Evolutionary conservation across 2,888 invertebrate genomes (phyloP).

Genomic region (Barypeithes pellucidus): DNA sequence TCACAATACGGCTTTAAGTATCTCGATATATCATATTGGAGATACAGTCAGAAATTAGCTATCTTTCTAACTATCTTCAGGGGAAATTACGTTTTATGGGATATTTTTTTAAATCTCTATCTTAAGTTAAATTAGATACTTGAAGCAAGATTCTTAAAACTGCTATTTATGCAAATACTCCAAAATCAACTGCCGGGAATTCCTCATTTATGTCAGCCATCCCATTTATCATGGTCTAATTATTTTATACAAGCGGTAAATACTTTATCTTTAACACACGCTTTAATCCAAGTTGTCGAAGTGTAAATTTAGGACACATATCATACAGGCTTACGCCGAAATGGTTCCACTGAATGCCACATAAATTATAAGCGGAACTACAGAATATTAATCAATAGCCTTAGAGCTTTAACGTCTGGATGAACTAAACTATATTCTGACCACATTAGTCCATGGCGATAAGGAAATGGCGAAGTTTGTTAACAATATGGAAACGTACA

Average conservation of each 20-base stretch:
- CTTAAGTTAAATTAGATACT: no score
- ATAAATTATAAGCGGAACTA: conserved; percentile 27
- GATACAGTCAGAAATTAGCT: no score
- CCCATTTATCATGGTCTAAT: neutral
- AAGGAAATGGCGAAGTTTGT: neutral
- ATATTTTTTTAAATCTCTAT: no score
- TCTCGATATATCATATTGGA: no score
- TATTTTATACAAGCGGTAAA: conserved; percentile 7
- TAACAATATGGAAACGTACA: neutral
- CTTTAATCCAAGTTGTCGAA: conserved; percentile 27
- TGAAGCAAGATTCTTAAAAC: no score
- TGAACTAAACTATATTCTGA: conserved; percentile 16
- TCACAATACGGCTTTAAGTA: no score
- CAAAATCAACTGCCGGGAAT: neutral
- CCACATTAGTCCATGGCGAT: conserved; percentile 6
- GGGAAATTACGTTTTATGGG: no score
- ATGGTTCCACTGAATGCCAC: conserved; percentile 28
- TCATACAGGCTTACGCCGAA: conserved; percentile 18
- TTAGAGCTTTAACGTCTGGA: conserved; percentile 13
- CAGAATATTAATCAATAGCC: conserved; percentile 39
- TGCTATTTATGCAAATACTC: neutral
- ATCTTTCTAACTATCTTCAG: no score
- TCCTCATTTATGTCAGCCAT: conserved; percentile 1
- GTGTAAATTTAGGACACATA: conserved; percentile 30
- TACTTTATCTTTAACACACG: conserved; percentile 12